Evolutionary conservation across 2,888 invertebrate genomes (phyloP).

Genomic region (Trissonchulus latispiculum): DNA sequence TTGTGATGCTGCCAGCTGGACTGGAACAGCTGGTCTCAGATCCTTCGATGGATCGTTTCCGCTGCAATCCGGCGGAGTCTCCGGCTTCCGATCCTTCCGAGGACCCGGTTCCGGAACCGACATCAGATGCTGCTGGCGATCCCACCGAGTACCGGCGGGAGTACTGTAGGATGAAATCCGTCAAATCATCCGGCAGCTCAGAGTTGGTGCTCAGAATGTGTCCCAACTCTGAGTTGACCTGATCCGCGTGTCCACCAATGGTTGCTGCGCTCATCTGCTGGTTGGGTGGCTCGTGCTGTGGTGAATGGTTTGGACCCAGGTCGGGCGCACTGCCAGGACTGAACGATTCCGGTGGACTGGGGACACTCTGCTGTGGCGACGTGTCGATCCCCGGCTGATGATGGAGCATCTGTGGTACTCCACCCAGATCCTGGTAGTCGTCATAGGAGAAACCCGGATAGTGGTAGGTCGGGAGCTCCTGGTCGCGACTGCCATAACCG

Average conservation of each 20-base stretch:
- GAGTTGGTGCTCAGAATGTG: not conserved
- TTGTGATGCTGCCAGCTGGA: not conserved
- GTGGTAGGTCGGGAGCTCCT: not conserved
- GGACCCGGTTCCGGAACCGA: not conserved
- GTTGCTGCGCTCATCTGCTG: not conserved
- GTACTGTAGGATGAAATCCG: conserved; percentile 42
- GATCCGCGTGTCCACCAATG: not conserved
- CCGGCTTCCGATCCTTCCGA: not conserved
- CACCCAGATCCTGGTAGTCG: not conserved
- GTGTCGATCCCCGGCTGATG: not conserved
- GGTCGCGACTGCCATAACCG: not conserved
- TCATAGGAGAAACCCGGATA: not conserved
- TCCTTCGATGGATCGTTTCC: not conserved
- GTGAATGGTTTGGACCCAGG: not conserved
- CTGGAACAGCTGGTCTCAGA: not conserved
- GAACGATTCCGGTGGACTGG: not conserved
- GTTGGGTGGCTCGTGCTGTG: not conserved
- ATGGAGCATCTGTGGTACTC: not conserved
- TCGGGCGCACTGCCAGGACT: not conserved
- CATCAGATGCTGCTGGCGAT: not conserved
- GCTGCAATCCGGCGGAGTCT: not conserved
- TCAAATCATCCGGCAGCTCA: conserved; percentile 40
- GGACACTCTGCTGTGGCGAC: not conserved
- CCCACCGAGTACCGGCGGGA: conserved; percentile 32
- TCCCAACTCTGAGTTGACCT: not conserved